phyloP scores from a whole-genome alignment of 2,797 vertebrate genomes.

The Chelon labrosus region DNA sequence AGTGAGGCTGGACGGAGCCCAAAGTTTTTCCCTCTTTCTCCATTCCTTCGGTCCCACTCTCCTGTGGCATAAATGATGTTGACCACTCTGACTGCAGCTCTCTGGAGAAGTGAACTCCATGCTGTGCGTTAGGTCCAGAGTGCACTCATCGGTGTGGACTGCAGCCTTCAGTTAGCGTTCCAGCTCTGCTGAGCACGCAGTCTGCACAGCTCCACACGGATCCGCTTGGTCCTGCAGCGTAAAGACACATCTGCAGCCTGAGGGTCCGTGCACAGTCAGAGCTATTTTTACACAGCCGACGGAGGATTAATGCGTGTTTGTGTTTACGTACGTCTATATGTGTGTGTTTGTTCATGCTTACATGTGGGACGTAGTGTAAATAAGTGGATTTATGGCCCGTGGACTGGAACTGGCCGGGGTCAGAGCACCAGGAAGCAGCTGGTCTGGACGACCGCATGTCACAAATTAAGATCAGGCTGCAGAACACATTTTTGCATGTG shows the following conservation, averaged over 20 bases:
- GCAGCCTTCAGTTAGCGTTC: slow-evolving; percentile 65
- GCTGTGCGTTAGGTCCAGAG: slow-evolving; percentile 60
- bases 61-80: slow-evolving; percentile 58
- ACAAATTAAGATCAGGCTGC: slow-evolving; percentile 54
- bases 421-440: slow-evolving; percentile 70
- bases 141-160: slow-evolving; percentile 67
- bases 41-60: slow-evolving; percentile 16
- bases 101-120: slow-evolving; percentile 49
- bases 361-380: slow-evolving; percentile 23
- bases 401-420: slow-evolving; percentile 32
- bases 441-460: slow-evolving; percentile 38
- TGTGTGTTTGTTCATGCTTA: slow-evolving; percentile 8
- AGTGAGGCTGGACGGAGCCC: background rate
- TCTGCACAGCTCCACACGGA: slow-evolving; percentile 29
- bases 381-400: slow-evolving; percentile 49
- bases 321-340: slow-evolving; percentile 27
- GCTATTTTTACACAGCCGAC: slow-evolving; percentile 42
- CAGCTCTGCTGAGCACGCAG: slow-evolving; percentile 34
- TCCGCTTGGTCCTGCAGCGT: background rate
- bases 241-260: slow-evolving; percentile 23
- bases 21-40: background rate
- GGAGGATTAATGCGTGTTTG: slow-evolving; percentile 24
- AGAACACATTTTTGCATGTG: slow-evolving; percentile 26
- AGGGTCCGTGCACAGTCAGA: background rate
- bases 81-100: slow-evolving; percentile 54